Evolutionary conservation across 2,113 vertebrate species (phyloP), one percentile per base, ranked within the genome.

Genomic region (Tyto alba): DNA sequence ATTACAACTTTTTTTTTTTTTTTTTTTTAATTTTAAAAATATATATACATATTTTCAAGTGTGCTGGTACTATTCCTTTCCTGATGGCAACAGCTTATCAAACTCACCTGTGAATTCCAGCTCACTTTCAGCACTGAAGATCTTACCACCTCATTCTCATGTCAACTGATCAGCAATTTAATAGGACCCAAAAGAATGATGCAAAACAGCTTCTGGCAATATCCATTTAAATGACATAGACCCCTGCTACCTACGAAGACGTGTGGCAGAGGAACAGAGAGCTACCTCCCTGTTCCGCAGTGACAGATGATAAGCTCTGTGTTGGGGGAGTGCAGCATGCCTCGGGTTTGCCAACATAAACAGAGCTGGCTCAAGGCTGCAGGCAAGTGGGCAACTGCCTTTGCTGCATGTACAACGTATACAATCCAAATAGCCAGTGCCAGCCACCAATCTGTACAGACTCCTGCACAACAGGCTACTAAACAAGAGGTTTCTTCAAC

Each of bases 201-300:
- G 56, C 32, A 36, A 16, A 90, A 20, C 38, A 85, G 36, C 11
- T 81, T 36, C 74, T 75, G 57, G 30, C 26, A 83, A 50, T 8
- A 60, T 7, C 19, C n/a, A 29, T 45, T 78, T 41, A 53, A 94
- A 76, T 7, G 53, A 23, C 5, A 8, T 63, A 57, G 67, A 29
- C 5, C 6, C 32, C 13, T 9, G 36, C 53, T 43, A 19, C 18
- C 40, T 32, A 40, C 47, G 75, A 50, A 69, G 32, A 60, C 27
- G 4, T 2, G 0, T 16, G 76, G 34, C 34, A 60, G 41, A 38
- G 64, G 48, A 47, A 59, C 6, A 40, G 36, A 53, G 60, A 36
- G 25, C 52, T 38, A 36, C 48, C 68, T 69, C 32, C 0, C 0
- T 29, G n/a, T 16, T 48, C 67, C 0, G 0, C 40, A 53, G 63